Evolutionary conservation across 2,888 invertebrate genomes (phyloP).

Genomic region (Drosophila suboccidentalis): DNA sequence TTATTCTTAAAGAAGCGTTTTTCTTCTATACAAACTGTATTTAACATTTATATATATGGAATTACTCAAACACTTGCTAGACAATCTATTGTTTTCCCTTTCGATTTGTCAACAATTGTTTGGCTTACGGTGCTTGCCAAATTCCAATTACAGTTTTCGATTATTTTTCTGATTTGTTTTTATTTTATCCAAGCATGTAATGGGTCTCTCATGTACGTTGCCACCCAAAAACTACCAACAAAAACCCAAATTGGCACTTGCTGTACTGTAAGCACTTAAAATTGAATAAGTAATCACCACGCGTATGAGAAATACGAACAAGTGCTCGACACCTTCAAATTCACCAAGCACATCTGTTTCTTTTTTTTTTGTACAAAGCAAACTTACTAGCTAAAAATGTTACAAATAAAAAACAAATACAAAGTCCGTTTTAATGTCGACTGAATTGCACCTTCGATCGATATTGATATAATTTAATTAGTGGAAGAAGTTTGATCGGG

Average conservation of each 20-base stretch:
- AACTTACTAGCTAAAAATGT: no score
- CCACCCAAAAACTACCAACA: not conserved
- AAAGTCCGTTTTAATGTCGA: no score
- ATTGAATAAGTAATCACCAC: not conserved
- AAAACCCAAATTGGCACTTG: conserved; percentile 1
- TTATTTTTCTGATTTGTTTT: not conserved
- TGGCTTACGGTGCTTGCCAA: conserved; percentile 21
- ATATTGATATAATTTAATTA: no score
- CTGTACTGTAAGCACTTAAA: not conserved
- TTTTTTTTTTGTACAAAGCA: no score
- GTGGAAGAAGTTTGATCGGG: no score
- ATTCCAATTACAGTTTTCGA: conserved; percentile 30
- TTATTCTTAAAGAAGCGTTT: not conserved
- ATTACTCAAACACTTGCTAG: not conserved
- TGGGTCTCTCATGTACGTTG: not conserved
- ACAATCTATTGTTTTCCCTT: not conserved
- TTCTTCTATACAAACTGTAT: not conserved
- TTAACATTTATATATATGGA: not conserved
- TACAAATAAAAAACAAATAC: no score
- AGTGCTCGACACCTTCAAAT: no score
- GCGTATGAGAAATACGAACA: not conserved
- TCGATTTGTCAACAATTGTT: not conserved
- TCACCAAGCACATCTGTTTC: not conserved
- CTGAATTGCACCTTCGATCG: no score
- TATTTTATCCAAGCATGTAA: no score